Evolutionary conservation across 2,888 invertebrate species (phyloP), one percentile per base, ranked within the genome.

Genomic region (Pterostichus niger): DNA sequence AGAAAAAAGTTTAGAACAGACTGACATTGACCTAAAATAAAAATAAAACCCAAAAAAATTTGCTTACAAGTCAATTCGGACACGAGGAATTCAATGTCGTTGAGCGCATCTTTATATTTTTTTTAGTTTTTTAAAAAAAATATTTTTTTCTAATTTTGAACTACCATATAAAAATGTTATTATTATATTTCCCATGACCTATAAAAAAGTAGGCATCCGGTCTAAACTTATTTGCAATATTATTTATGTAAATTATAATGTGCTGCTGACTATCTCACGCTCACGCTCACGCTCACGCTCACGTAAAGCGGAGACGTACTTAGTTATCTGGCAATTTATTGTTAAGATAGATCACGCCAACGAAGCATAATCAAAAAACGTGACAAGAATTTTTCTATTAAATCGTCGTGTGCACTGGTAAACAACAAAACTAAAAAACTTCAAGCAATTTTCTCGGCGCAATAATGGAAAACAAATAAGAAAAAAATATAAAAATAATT

Each of bases 331-430:
- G 10, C 15, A 71, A 71, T 71, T 71, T 64, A 71, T 71, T 71
- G 68, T 71, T 46, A 24, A 44, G 44, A 40, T 71, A 71, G 68
- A 71, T 71, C 68, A 44, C 64, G 17, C 17, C 46, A 40, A 6
- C 35, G 6, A 64, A 11, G 40, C 68, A 17, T 71, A 71, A 71
- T 71, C 68, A 71, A 71, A 71, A 71, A 40, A 71, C 68, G 68
- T 71, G 68, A 71, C 68, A 71, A 71, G 68, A 40, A 71, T 71
- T 71, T 71, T 71, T 71, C 68, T 71, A 71, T 71, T 71, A 71
- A 71, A 40, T 71, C 44, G 68, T 44, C 17, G 15, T 44, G 56
- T 13, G 17, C 4, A 10, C 17, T 71, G 15, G 24, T 64, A 35
- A 13, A 33, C 64, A 64, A 64, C 15, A 44, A 71, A 44, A 68